Evolutionary conservation across 37 sponge, comb jelly and placozoan species (phyloP), one percentile per base, ranked within the genome.

Genomic region (Petrosia ficiformis): DNA sequence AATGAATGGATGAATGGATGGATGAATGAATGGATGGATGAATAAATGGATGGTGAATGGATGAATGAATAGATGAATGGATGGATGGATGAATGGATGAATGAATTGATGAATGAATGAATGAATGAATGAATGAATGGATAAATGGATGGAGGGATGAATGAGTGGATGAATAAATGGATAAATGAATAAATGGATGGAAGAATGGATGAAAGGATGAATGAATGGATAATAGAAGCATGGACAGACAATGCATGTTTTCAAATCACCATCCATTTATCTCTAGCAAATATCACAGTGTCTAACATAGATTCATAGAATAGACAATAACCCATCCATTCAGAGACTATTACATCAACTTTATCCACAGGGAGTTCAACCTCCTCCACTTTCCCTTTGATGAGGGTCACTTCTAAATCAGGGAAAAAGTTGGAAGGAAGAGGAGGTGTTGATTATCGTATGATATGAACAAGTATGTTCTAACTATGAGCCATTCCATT

Each of bases 291-390:
- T 44, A 97, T 68, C 58, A 97, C 98, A 25, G 98, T 94, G 52
- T 87, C 89, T 65, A 97, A 60, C 98, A 97, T 97, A 63, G 90
- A 87, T 86, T 97, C 98, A 70, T 97, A 97, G 86, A 97, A 94
- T 38, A 97, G 84, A 39, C 95, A 97, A 86, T 97, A 97, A 0
- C 98, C 98, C 98, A 97, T 97, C 98, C 98, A 97, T 83, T 97
- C 98, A 0, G 92, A 91, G 26, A 98, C 86, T 22, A 98, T 98
- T 67, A 98, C 88, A 72, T 94, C 93, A 24, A 98, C 95, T 42
- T 87, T 52, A 16, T 90, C 87, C 65, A 92, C 93, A 3, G 99
- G 99, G 0, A 98, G 84, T 14, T 80, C 54, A n/a, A 98, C 84
- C 78, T 94, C 94, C 67, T 97, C 98, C 59, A 97, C 74, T 77